phyloP scores from a whole-genome alignment of 2,888 invertebrate genomes.

The Dendrolimus pini region DNA sequence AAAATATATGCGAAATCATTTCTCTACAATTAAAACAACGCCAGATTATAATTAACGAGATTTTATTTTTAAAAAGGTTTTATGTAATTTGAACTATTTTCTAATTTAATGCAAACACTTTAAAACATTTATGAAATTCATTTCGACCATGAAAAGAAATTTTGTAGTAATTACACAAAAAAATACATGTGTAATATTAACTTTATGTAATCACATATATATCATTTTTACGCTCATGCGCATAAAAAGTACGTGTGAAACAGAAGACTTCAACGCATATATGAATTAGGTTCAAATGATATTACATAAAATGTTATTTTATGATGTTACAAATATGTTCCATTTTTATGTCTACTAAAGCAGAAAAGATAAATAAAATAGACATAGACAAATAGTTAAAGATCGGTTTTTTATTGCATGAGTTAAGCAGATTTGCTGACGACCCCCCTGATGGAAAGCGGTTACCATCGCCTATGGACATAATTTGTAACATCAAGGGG shows the following conservation, averaged over 20 bases:
- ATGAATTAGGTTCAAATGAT: neutral
- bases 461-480: too few relatives aligned
- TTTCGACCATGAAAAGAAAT: neutral
- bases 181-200: neutral
- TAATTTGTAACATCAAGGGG: too few relatives aligned
- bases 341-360: neutral
- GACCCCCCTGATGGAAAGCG: too few relatives aligned
- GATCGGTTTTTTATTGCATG: too few relatives aligned
- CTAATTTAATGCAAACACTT: neutral
- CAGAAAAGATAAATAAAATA: too few relatives aligned
- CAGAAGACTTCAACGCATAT: conserved; percentile 1
- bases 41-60: neutral
- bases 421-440: too few relatives aligned
- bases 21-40: neutral
- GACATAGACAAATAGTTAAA: too few relatives aligned
- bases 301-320: neutral
- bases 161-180: neutral
- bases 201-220: neutral
- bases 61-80: neutral
- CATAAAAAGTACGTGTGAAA: neutral
- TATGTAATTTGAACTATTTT: neutral
- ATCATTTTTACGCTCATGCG: neutral
- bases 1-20: neutral
- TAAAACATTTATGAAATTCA: neutral
- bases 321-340: too few relatives aligned